These are phyloP conservation scores for Setophaga petechia DNA, from an alignment of 2,113 vertebrate species.

Conservation along the genomic window DNA sequence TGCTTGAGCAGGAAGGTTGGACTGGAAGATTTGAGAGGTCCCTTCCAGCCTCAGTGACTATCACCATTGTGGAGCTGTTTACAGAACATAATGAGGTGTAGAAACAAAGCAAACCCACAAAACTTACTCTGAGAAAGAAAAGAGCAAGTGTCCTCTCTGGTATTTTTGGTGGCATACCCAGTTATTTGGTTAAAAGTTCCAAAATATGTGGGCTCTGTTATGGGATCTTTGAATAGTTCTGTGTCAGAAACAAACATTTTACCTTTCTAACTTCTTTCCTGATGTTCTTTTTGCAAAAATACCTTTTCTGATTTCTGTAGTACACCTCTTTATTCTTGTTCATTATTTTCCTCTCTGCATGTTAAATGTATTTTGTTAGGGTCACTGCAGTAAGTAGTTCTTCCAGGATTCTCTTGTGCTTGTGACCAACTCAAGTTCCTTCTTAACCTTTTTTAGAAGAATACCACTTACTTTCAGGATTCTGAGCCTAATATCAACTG, in stretches of 20 bases:
- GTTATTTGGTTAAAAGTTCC: neutral
- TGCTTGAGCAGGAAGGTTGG: neutral
- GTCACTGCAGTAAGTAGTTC: neutral
- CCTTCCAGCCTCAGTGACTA: neutral
- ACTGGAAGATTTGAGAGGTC: neutral
- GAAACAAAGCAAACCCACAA: neutral
- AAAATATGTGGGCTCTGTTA: neutral
- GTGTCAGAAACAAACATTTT: neutral
- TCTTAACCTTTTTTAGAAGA: neutral
- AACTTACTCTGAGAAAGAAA: neutral
- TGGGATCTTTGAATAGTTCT: neutral
- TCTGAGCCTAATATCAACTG: neutral
- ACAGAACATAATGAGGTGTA: neutral
- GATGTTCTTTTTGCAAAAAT: neutral
- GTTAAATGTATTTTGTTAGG: neutral
- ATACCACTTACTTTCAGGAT: neutral
- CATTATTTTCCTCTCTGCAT: neutral
- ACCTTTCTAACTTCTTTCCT: neutral
- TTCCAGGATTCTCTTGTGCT: neutral
- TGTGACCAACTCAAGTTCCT: neutral
- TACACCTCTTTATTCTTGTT: neutral
- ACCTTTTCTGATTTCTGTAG: neutral
- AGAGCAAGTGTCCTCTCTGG: neutral
- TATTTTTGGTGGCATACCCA: neutral
- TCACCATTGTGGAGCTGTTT: neutral